Percentiles rank a stretch among this genome's conserved stretches.
Evolutionary conservation across 2,113 vertebrate genomes (phyloP).

Genomic region (Syngnathus scovelli): DNA sequence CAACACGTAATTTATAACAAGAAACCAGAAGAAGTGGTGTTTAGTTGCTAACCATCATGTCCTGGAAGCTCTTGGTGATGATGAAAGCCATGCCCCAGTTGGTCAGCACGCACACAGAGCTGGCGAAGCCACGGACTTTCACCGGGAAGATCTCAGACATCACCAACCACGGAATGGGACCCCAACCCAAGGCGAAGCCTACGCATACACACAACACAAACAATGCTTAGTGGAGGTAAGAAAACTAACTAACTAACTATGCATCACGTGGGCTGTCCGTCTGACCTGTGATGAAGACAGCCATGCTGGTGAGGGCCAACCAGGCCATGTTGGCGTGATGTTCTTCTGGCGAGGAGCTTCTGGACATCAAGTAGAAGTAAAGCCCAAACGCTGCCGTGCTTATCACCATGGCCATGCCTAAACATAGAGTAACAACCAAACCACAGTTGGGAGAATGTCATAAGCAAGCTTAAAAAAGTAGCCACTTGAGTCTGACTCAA

Average conservation of each 20-base stretch:
- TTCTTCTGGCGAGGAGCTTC: constrained; percentile 45
- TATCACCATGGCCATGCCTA: constrained; percentile 81
- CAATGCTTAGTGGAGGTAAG: not conserved
- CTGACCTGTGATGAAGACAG: constrained; percentile 84
- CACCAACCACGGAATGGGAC: constrained; percentile 83
- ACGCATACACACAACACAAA: constrained; percentile 3
- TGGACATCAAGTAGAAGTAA: constrained; percentile 78
- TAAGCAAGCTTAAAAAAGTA: not conserved
- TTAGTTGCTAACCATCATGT: constrained; percentile 74
- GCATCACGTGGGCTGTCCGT: too few species aligned
- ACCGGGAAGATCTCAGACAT: constrained; percentile 86
- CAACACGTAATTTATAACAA: too few species aligned
- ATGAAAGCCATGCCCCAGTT: constrained; percentile 84
- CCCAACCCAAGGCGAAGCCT: constrained; percentile 88
- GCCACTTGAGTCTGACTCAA: not conserved
- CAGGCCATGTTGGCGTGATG: constrained; percentile 67
- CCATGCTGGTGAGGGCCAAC: constrained; percentile 83
- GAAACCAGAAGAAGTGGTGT: not conserved
- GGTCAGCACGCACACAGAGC: constrained; percentile 77
- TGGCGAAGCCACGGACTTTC: constrained; percentile 72
- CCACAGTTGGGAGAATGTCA: not conserved
- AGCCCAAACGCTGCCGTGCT: constrained; percentile 79
- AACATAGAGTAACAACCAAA: not conserved
- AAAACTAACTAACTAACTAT: not conserved
- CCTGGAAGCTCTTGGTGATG: constrained; percentile 79